A percentile compares a stretch with the other conserved stretches of the same genome.
These are phyloP conservation scores for Tokudaia muenninki DNA, from an alignment of 2,797 vertebrate genomes.

Conservation along the genomic window DNA sequence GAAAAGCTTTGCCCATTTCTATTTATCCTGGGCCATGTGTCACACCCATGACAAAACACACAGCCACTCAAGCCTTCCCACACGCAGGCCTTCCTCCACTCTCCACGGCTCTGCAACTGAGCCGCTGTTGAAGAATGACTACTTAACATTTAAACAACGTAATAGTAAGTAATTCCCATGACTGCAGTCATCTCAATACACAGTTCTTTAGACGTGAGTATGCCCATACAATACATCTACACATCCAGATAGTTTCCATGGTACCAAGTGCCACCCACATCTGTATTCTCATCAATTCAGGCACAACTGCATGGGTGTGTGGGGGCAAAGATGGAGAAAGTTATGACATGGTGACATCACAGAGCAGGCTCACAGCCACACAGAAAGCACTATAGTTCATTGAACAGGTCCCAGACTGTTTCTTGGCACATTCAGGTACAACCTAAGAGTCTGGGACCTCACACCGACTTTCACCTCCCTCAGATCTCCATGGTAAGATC, in stretches of 20 bases:
- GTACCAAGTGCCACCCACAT: background rate
- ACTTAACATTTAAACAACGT: constrained; percentile 41
- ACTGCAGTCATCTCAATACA: background rate
- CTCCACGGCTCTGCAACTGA: background rate
- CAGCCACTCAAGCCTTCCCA: background rate
- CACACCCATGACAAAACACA: background rate
- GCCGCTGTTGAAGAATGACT: background rate
- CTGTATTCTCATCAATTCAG: background rate
- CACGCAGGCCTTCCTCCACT: background rate
- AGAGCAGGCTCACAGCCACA: constrained; percentile 29
- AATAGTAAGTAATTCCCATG: background rate
- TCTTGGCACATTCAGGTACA: background rate
- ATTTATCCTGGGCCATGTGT: background rate
- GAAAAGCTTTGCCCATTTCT: background rate
- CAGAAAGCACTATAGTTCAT: background rate
- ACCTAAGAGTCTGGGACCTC: background rate
- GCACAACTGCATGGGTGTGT: background rate
- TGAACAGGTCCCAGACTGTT: background rate
- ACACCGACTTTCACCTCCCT: background rate
- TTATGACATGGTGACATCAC: background rate
- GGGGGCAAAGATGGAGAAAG: background rate
- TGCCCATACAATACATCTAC: background rate
- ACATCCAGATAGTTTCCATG: background rate
- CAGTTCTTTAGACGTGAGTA: background rate
- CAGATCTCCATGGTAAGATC: background rate